phyloP scores from a whole-genome alignment of 2,797 vertebrate species.

The Smutsia gigantea region DNA sequence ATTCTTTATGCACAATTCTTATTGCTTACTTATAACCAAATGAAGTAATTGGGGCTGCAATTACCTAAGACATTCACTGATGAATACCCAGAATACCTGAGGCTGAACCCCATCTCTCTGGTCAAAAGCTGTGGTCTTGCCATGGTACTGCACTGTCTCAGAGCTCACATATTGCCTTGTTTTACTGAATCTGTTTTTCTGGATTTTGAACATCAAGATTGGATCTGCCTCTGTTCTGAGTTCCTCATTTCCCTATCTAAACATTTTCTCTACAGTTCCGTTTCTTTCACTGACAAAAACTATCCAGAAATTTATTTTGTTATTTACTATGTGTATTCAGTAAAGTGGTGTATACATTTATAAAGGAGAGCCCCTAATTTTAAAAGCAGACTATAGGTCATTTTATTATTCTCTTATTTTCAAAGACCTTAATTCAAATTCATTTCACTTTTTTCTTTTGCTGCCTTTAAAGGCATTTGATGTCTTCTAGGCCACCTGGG shows the following conservation, averaged over 20 bases:
- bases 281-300: background rate
- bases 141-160: background rate
- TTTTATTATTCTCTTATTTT: conserved; percentile 43
- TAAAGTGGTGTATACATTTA: background rate
- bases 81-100: background rate
- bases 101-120: background rate
- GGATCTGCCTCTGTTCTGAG: background rate
- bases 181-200: background rate
- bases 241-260: background rate
- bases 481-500: background rate
- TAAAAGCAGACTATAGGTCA: background rate
- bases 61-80: background rate
- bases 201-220: background rate
- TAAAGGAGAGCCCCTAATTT: background rate
- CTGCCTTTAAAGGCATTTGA: background rate
- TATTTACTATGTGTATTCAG: background rate
- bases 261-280: background rate
- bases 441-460: background rate
- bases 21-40: background rate
- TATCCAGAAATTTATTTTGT: background rate
- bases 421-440: conserved; percentile 12
- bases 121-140: background rate
- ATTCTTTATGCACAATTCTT: background rate
- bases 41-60: background rate
- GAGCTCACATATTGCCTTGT: background rate